Base-by-base conservation (phyloP, 2,888 invertebrate species). In the Polietes domitor region DNA sequence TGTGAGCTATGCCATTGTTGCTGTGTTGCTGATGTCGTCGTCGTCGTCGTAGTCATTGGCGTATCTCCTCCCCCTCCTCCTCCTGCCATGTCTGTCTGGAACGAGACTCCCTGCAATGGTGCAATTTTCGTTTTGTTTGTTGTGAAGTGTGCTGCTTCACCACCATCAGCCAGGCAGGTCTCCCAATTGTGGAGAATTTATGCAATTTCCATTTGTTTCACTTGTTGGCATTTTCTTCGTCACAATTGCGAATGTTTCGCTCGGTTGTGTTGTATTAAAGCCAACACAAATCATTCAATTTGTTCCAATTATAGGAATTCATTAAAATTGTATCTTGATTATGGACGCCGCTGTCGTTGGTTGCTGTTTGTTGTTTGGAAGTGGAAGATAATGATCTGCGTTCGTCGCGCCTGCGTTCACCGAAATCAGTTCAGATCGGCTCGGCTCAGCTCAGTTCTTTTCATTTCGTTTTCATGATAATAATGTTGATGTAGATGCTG, bases 231-330 rank as follows among this genome's bases (percentile, higher is more conserved):
- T 72, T 73, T 50, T 32, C 19, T 58, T 28, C 21, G 47, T 47
- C 68, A 4, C 37, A 47, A 41, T 68, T 68, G 61, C 15, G 15
- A 47, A 68, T 41, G 37, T 37, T 3, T 37, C 19, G 10, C 17
- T 17, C 9, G 37, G 4, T 19, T 68, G 68, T 28, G 24, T 41
- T 24, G 6, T 47, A 50, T 50, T 70, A 50, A 70, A 70, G 17
- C 17, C 3, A 9, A 72, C 17, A 53, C 61, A 75, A 83, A 65
- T 80, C 58, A 77, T 77, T 76, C 71, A 82, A 75, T 78, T 77
- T 70, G 28, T 74, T 80, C 68, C 70, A 77, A 80, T 80, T 71
- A 58, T 79, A 72, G 32, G 37, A 58, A 83, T 77, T 77, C 28
- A 79, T 79, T 76, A 47, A 72, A 61, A 77, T 70, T 17, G 53